Evolutionary conservation across 2,888 invertebrate species (phyloP).

Genomic region (Chaetogeoica ovagalla): DNA sequence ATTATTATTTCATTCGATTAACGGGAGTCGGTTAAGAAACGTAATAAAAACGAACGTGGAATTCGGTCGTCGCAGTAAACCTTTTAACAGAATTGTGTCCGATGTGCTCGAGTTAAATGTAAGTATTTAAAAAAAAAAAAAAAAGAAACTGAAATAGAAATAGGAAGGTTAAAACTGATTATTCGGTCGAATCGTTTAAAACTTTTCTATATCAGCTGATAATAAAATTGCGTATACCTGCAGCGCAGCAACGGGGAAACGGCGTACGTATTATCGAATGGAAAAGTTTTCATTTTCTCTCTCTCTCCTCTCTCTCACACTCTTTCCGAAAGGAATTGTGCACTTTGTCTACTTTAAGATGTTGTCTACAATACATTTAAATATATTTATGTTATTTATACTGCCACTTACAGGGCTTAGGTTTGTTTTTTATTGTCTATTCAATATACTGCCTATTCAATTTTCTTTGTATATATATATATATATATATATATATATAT

Average conservation of each 20-base stretch:
- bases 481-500: too few relatives aligned
- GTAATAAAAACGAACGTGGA: constrained; percentile 32
- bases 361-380: not conserved
- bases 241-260: not conserved
- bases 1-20: constrained; percentile 38
- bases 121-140: constrained; percentile 41
- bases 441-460: not conserved
- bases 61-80: constrained; percentile 41
- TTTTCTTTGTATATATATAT: too few relatives aligned
- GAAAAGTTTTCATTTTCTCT: constrained; percentile 43
- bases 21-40: constrained; percentile 26
- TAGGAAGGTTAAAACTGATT: constrained; percentile 54
- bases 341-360: constrained; percentile 14
- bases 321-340: not conserved
- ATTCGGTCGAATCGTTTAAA: constrained; percentile 48
- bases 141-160: not conserved
- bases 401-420: not conserved
- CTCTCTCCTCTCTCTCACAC: constrained; percentile 19
- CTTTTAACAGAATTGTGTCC: constrained; percentile 45
- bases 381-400: constrained; percentile 7
- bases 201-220: constrained; percentile 48
- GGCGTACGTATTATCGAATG: not conserved
- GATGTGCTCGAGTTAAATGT: constrained; percentile 23
- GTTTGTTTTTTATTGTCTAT: constrained; percentile 7
- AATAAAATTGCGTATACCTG: constrained; percentile 33